A percentile compares a stretch with the other conserved stretches of the same genome.
These are phyloP conservation scores for Dysdera silvatica DNA, from an alignment of 1,140 invertebrate genomes.

Conservation along the genomic window DNA sequence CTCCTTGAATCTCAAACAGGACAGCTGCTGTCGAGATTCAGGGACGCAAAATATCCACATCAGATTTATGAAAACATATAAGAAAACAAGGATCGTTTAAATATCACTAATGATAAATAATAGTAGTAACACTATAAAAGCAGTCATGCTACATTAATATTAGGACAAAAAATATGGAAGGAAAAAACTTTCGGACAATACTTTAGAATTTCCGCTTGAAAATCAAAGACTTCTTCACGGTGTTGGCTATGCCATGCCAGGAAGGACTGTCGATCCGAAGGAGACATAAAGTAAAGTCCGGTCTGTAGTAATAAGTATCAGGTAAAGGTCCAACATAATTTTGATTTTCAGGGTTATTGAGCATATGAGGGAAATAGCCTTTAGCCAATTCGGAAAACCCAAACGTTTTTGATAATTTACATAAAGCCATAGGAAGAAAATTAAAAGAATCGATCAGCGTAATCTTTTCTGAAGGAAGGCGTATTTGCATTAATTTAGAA, in stretches of 20 bases:
- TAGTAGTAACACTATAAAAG: no score
- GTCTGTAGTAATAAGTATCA: background rate
- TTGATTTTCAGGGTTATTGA: slow-evolving; percentile 14
- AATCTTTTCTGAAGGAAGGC: background rate
- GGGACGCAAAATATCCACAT: no score
- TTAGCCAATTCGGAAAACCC: slow-evolving; percentile 16
- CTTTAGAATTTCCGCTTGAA: background rate
- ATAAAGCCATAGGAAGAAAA: slow-evolving; percentile 16
- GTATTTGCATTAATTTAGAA: background rate
- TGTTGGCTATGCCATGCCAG: slow-evolving; percentile 11
- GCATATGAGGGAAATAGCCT: slow-evolving; percentile 26
- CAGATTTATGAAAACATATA: no score
- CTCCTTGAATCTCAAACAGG: no score
- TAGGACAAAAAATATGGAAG: background rate
- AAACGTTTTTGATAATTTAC: slow-evolving; percentile 9
- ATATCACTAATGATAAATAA: background rate
- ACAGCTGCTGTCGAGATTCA: no score
- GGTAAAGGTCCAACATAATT: slow-evolving; percentile 3
- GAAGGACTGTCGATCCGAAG: slow-evolving; percentile 1
- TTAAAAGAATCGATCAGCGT: slow-evolving; percentile 13
- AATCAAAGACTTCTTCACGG: background rate
- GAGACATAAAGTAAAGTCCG: slow-evolving; percentile 12
- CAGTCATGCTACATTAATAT: no score
- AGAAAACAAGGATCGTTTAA: background rate
- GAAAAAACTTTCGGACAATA: background rate